Conservation (phyloP, 2,888 invertebrate species). For the Chymomyza procnemis region DNA sequence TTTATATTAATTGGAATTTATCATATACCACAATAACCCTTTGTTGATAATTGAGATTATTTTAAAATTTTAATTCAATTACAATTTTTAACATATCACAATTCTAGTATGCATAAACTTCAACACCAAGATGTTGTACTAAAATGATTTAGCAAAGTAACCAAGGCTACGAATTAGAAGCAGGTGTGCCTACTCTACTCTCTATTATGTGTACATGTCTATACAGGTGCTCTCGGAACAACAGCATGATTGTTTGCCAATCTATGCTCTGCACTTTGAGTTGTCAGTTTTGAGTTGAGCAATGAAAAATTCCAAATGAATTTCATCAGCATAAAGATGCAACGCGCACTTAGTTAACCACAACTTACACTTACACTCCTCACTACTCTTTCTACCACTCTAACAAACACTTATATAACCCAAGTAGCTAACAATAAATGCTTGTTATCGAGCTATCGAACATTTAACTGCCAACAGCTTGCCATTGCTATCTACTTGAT, state of each 20-base stretch:
- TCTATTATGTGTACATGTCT: background rate
- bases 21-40: no score
- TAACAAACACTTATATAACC: slow-evolving; percentile 3
- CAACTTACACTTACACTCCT: slow-evolving; percentile 4
- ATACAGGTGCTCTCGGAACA: background rate
- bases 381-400: background rate
- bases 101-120: background rate
- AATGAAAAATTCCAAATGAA: background rate
- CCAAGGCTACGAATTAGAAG: background rate
- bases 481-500: slow-evolving; percentile 43
- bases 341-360: background rate
- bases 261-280: background rate
- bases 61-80: no score
- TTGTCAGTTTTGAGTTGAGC: background rate
- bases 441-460: slow-evolving; percentile 24
- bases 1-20: no score
- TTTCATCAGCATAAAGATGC: background rate
- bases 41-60: no score
- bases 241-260: background rate
- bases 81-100: no score
- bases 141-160: background rate
- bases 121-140: background rate
- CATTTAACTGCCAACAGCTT: slow-evolving; percentile 71
- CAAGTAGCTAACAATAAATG: slow-evolving; percentile 14
- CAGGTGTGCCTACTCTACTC: background rate